Evolutionary conservation across 35 echinoderm and acorn worm genomes (phyloP), one percentile per base, ranked within the genome.

Genomic region (Ptychodera flava): DNA sequence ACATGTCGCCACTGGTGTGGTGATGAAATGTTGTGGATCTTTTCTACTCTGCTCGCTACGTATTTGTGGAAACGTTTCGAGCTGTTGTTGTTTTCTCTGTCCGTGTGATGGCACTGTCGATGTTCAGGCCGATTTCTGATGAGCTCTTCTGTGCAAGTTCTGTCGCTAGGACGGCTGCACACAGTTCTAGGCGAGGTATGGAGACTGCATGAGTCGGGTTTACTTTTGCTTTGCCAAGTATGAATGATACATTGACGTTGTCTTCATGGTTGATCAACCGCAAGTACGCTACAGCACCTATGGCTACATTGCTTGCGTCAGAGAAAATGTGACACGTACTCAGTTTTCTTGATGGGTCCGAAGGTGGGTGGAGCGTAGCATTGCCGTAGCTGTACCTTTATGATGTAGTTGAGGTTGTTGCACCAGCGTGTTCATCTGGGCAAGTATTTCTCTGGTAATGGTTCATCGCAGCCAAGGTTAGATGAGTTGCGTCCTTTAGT

Each of bases 101-200:
- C 82, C 2, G 91, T 89, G 78, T 31, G 80, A 31, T 85, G 89
- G 27, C 78, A 31, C 33, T 30, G n/a, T 33, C n/a, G 1, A 78
- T 78, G 30, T 33, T 28, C 0, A 34, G 12, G 30, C 82, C 37
- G 1, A 83, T 34, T 37, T 83, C 82, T 28, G 34, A 34, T 28
- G 30, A 0, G 34, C 35, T 36, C 12, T 29, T 30, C 37, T n/a
- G 2, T 36, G 82, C 82, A 36, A 83, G 28, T 30, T 83, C 82
- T 0, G 37, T 36, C 0, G 91, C 86, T 22, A 93, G 0, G 12
- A 97, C 95, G 1, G 95, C 95, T 32, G 91, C 95, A 79, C 88
- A 88, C 2, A 97, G 79, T 81, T 97, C 91, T 1, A 97, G 83
- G 15, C 91, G 38, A 0, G 88, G 93, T 28, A 95, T 85, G 1